Conservation (phyloP, 2,888 invertebrate species). For the Sarcophaga subvicina region DNA sequence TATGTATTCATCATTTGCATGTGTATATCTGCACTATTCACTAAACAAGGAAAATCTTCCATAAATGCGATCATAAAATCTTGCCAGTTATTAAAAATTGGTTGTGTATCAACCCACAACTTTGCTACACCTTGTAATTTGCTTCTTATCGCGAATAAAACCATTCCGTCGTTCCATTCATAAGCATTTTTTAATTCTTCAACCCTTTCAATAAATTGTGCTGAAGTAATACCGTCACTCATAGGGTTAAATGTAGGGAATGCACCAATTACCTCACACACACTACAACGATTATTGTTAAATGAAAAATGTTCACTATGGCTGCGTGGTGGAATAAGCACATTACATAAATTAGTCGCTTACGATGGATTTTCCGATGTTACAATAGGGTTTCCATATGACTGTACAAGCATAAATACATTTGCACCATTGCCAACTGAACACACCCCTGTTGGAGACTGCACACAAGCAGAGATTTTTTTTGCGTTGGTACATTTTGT, state of each 20-base stretch:
- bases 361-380: neutral
- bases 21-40: constrained; percentile 27
- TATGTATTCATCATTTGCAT: constrained; percentile 1
- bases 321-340: neutral
- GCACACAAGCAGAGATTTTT: too few relatives aligned
- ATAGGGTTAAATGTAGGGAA: constrained; percentile 46
- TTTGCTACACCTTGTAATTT: neutral
- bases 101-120: constrained; percentile 12
- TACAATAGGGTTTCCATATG: neutral
- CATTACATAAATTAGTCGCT: neutral
- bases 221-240: constrained; percentile 19
- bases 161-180: constrained; percentile 24
- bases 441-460: too few relatives aligned
- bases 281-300: constrained; percentile 21
- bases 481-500: too few relatives aligned
- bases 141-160: constrained; percentile 24
- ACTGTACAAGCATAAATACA: neutral
- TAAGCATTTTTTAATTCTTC: constrained; percentile 25
- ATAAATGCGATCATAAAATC: neutral
- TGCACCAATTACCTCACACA: constrained; percentile 46
- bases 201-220: constrained; percentile 32
- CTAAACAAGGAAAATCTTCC: constrained; percentile 21
- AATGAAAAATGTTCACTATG: neutral
- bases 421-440: neutral
- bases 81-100: constrained; percentile 9